Evolutionary conservation across 2,888 invertebrate species (phyloP), one percentile per base, ranked within the genome.

Genomic region (Monochamus alternatus): DNA sequence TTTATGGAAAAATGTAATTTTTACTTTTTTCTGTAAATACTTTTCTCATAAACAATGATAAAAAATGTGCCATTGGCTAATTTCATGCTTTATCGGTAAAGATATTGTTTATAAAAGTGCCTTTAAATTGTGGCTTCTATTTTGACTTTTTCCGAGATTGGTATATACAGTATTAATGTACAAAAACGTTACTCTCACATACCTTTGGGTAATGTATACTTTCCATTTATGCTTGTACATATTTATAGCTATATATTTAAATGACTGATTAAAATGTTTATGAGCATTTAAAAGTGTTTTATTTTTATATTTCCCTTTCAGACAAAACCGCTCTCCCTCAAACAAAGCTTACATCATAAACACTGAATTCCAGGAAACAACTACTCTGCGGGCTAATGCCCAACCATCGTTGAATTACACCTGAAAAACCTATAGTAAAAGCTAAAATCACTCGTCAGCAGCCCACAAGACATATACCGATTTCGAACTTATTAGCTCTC

Each of bases 181-280:
- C 71, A 77, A 72, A 73, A 55, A 68, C 44, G 72, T 44, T 68
- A 52, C 65, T 66, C 58, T 65, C 69, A 73, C 60, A 47, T 55
- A 55, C 12, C 31, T 70, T 65, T 31, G 59, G 31, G 44, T 43
- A 14, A 43, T 44, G 59, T 55, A 63, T 63, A 71, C 64, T 68
- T 75, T 73, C 72, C 72, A 63, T 55, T 55, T 55, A 75, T 65
- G 22, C 68, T 63, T 75, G 75, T 77, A 73, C 59, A 77, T 77
- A 77, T 74, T 75, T 67, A 58, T 51, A 69, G 77, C 75, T 77
- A 69, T 60, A 69, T 60, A 14, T 69, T 77, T 75, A 74, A 73
- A 73, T 78, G 78, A 78, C 78, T 78, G 78, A 78, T 74, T 75
- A 78, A 70, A 77, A 73, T 66, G 10, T 69, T 47, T 47, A 55